Conservation (phyloP, 2,113 vertebrate species). For the Sinocyclocheilus grahami region DNA sequence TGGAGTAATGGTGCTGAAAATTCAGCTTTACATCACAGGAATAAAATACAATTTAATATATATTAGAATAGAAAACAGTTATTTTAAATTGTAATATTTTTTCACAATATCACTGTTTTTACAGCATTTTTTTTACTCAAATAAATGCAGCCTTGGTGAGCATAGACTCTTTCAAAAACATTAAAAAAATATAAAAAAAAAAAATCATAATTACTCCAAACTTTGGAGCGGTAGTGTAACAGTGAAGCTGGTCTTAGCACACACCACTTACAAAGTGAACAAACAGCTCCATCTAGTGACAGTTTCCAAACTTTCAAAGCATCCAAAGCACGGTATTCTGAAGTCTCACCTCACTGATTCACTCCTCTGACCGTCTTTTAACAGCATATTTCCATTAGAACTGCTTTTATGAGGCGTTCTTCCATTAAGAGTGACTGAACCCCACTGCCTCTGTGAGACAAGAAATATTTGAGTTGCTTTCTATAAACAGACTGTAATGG, state of each 20-base stretch:
- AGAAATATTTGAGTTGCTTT: neutral
- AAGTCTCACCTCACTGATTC: neutral
- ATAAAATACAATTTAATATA: neutral
- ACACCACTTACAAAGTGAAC: neutral
- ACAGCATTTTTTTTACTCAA: too few relatives aligned
- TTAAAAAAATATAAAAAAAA: too few relatives aligned
- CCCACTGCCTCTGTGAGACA: slow-evolving; percentile 50
- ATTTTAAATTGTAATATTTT: neutral
- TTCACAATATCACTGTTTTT: neutral
- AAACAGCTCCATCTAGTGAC: slow-evolving; percentile 41
- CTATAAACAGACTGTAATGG: too few relatives aligned
- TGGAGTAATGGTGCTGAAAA: neutral
- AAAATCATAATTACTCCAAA: too few relatives aligned
- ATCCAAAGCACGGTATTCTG: neutral
- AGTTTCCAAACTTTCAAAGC: neutral
- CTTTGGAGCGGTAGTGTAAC: neutral
- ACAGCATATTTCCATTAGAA: slow-evolving; percentile 24
- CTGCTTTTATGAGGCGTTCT: slow-evolving; percentile 29
- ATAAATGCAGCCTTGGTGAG: too few relatives aligned
- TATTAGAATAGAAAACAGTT: neutral
- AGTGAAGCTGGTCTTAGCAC: neutral
- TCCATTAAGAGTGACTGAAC: slow-evolving; percentile 7
- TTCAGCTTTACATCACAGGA: neutral
- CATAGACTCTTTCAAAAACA: too few relatives aligned
- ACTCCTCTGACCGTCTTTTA: neutral